Evolutionary conservation across 2,888 invertebrate genomes (phyloP), one percentile per base, ranked within the genome.

Genomic region (Chymomyza procnemis): DNA sequence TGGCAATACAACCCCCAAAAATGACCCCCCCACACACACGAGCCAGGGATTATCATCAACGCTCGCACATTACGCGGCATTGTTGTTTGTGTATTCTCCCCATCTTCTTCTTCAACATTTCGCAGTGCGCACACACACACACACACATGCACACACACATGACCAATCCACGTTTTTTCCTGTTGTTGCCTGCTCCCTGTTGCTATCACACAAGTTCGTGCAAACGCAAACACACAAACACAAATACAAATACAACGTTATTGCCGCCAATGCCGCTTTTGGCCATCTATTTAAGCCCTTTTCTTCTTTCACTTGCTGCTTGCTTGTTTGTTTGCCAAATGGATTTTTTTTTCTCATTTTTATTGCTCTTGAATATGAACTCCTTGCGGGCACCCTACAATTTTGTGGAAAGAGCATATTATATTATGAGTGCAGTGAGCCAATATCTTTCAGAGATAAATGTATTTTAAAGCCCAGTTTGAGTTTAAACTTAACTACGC

Each of bases 321-420:
- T 68, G 64, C 67, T 61, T 80, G 75, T 76, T 73, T 85, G 74
- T 74, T 85, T 74, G 74, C 71, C 65, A 85, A 80, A 77, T 77
- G 70, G 64, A 71, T 74, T 72, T 80, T 26, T 26, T 34, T 67
- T 70, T 61, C 74, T 64, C 34, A 65, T 66, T 64, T 69, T 71
- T 64, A 55, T 67, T 71, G 67, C 61, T 66, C 74, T 81, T 68
- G 66, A 72, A 81, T 81, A 74, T 66, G 34, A 12, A 41, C 12
- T 12, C 34, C 50, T 50, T 50, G 18, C 50, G 8, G n/a, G n/a
- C 14, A n/a, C 74, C 59, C 65, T 69, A 61, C 77, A 66, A 47
- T 61, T 14, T 12, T 9, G 21, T 47, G 14, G 47, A 21, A 52
- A 21, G 26, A 47, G 56, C 41, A 64, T 66, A 34, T 70, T 3